A percentile compares a stretch with the other conserved stretches of the same genome.
Evolutionary conservation across 2,797 vertebrate genomes (phyloP).

Genomic region (Nannoperca australis): DNA sequence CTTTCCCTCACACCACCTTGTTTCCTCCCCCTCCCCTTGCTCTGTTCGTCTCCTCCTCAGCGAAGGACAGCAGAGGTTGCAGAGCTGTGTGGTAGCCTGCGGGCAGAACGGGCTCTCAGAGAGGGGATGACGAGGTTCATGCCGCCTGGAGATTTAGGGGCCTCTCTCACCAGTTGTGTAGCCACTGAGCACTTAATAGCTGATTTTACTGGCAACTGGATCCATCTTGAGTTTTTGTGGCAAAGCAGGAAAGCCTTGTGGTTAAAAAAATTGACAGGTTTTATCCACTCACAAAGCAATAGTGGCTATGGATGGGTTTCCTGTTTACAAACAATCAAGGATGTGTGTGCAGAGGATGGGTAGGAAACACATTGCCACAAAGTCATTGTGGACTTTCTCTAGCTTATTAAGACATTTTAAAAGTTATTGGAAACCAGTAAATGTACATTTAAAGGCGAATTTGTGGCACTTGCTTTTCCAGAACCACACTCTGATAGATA

Average conservation of each 20-base stretch:
- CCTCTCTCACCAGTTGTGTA: not conserved
- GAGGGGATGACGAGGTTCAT: slow-evolving; percentile 21
- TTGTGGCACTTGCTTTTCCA: not conserved
- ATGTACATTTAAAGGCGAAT: not conserved
- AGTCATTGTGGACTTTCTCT: not conserved
- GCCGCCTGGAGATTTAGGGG: slow-evolving; percentile 23
- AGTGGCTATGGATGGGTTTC: not conserved
- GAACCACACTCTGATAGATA: not conserved
- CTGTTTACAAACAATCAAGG: slow-evolving; percentile 3
- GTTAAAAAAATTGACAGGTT: not conserved
- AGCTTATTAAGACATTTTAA: not conserved
- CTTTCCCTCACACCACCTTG: slow-evolving; percentile 26
- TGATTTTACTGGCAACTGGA: slow-evolving; percentile 14
- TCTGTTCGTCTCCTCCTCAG: slow-evolving; percentile 13
- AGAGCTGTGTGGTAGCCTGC: slow-evolving; percentile 39
- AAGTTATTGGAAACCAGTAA: not conserved
- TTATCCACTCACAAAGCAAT: not conserved
- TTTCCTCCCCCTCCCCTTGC: not conserved
- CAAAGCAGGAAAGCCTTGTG: not conserved
- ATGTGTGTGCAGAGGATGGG: not conserved
- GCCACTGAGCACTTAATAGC: not conserved
- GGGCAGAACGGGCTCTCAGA: slow-evolving; percentile 40
- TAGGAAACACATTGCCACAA: not conserved
- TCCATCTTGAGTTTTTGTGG: slow-evolving; percentile 18
- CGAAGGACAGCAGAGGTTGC: slow-evolving; percentile 63